A percentile compares a stretch with the other conserved stretches of the same genome.
These are phyloP conservation scores for Drosophila dunni DNA, from an alignment of 1,140 invertebrate genomes.

Conservation along the genomic window DNA sequence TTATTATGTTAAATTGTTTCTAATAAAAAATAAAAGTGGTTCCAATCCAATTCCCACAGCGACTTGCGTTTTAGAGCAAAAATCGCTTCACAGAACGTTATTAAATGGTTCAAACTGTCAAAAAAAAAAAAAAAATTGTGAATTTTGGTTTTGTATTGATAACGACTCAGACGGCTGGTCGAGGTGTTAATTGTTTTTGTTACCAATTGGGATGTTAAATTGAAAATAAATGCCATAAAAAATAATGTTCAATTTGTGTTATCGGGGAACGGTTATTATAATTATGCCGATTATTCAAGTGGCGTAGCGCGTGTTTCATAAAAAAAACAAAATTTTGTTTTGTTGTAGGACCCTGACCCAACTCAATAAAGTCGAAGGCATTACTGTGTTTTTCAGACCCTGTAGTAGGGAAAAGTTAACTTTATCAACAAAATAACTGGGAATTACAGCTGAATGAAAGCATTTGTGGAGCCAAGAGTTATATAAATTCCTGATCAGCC, in stretches of 20 bases:
- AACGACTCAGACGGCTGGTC: constrained; percentile 16
- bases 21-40: no score
- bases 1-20: no score
- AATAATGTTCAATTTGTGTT: constrained; percentile 33
- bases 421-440: no score
- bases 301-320: constrained; percentile 44
- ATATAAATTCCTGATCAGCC: no score
- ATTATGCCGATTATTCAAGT: constrained; percentile 16
- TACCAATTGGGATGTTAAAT: constrained; percentile 55
- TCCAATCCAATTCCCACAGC: no score
- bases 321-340: neutral
- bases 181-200: constrained; percentile 39
- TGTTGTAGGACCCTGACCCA: constrained; percentile 42
- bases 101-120: neutral
- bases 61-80: neutral
- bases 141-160: constrained; percentile 26
- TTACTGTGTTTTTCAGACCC: neutral
- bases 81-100: constrained; percentile 6
- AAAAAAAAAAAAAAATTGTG: constrained; percentile 7
- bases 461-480: no score
- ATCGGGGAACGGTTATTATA: constrained; percentile 34
- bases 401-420: no score
- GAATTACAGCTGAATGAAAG: no score
- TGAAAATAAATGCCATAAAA: constrained; percentile 67
- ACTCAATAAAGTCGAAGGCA: constrained; percentile 42